A percentile compares a stretch with the other conserved stretches of the same genome.
phyloP scores from a whole-genome alignment of 2,888 invertebrate species.

The Parthenolecanium corni region DNA sequence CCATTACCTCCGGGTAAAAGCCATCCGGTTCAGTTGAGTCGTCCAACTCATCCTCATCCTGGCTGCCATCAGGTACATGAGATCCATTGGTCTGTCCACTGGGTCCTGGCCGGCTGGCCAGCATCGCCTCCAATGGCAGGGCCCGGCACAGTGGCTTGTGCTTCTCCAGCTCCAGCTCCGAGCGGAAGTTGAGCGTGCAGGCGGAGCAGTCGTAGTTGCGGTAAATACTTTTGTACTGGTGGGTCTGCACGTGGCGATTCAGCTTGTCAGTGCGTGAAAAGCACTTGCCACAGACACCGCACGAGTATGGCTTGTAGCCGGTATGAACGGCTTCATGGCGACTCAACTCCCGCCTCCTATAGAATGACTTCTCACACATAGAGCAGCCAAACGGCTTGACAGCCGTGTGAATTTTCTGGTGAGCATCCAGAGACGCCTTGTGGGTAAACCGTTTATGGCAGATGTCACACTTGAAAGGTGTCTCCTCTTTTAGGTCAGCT shows the following conservation, averaged over 20 bases:
- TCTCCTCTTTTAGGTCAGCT: not conserved
- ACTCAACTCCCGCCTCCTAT: slow-evolving; percentile 57
- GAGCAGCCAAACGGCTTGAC: slow-evolving; percentile 41
- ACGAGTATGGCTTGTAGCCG: slow-evolving; percentile 55
- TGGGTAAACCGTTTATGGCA: slow-evolving; percentile 29
- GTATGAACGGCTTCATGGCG: slow-evolving; percentile 56
- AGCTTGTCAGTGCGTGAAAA: slow-evolving; percentile 56
- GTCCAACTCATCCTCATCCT: too few species aligned
- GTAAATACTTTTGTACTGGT: slow-evolving; percentile 39
- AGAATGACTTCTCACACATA: slow-evolving; percentile 55
- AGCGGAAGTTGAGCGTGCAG: slow-evolving; percentile 20
- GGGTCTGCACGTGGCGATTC: slow-evolving; percentile 53
- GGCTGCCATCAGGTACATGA: too few species aligned
- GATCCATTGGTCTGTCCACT: too few species aligned
- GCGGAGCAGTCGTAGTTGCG: slow-evolving; percentile 16
- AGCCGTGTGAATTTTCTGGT: slow-evolving; percentile 29
- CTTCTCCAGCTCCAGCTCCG: slow-evolving; percentile 10
- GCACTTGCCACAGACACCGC: slow-evolving; percentile 53
- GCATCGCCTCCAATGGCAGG: not conserved
- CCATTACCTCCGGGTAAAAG: slow-evolving; percentile 13
- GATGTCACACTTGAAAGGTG: slow-evolving; percentile 28
- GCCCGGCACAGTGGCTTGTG: slow-evolving; percentile 14
- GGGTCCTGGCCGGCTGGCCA: too few species aligned
- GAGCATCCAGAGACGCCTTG: slow-evolving; percentile 21
- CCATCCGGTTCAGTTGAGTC: too few species aligned